Evolutionary conservation across 2,797 vertebrate genomes (phyloP), one percentile per base, ranked within the genome.

Genomic region (Columba guinea): DNA sequence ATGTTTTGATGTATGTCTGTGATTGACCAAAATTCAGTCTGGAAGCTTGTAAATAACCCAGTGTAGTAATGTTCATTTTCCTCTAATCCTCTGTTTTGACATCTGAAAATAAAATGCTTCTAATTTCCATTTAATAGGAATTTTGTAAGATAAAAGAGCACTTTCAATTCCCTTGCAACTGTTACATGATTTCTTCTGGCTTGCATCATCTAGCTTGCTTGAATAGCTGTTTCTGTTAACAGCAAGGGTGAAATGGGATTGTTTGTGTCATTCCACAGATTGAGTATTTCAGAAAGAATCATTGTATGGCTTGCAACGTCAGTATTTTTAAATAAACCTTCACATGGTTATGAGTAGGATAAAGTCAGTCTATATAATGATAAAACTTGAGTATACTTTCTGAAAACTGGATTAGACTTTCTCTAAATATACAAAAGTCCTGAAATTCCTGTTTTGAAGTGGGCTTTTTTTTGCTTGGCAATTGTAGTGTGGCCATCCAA

Each of bases 1-100:
- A 70, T 59, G 22, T 94, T 95, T 95, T 85, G 55, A 55, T 75
- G 4, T 68, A 55, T 79, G 78, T 37, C 90, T 94, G 13, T 81
- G 59, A 65, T 6, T 94, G 84, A 94, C 70, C 89, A 55, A 88
- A 83, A 74, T 60, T 58, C 70, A 84, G 77, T 71, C 63, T 95
- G 52, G 86, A 59, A 96, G 63, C 76, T 86, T 86, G 88, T 94
- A 93, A 97, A 92, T 94, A 94, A 62, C 73, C 49, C 35, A 18
- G 41, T 69, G 46, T 30, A 78, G 88, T 76, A 91, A 84, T 80
- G 58, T 56, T 85, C 44, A 19, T 95, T 96, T 86, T 76, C 53
- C 37, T 89, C 53, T 94, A 91, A 83, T 96, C 87, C 84, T 92
- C 35, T 73, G 83, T 96, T 94, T 96, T 96, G 92, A 96, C 88